Conservation (phyloP, 1,140 invertebrate species). For the Trigoniulus corallinus region DNA sequence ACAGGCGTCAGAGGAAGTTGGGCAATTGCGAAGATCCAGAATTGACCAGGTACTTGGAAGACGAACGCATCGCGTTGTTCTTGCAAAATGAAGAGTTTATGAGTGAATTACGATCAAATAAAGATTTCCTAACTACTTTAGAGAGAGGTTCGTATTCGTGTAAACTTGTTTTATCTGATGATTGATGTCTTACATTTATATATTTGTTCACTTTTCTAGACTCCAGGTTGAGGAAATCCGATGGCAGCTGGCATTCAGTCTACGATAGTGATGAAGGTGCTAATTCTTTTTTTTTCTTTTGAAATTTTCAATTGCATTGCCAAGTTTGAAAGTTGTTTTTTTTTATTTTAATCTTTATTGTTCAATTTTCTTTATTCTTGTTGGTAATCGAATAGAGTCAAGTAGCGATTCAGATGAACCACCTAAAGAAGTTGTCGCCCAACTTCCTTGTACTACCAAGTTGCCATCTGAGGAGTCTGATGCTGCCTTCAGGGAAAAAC, state of each 20-base stretch:
- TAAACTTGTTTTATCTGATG: not conserved
- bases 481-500: slow-evolving; percentile 58
- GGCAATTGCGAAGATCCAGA: slow-evolving; percentile 28
- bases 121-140: slow-evolving; percentile 72
- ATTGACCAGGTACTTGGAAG: slow-evolving; percentile 42
- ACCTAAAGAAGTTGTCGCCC: slow-evolving; percentile 19
- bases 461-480: slow-evolving; percentile 43
- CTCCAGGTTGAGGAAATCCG: too few relatives aligned
- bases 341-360: too few relatives aligned
- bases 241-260: not conserved
- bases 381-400: too few relatives aligned
- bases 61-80: slow-evolving; percentile 70
- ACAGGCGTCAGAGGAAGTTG: slow-evolving; percentile 21
- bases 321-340: too few relatives aligned
- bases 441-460: slow-evolving; percentile 27
- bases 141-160: slow-evolving; percentile 34
- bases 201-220: too few relatives aligned
- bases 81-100: slow-evolving; percentile 87
- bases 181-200: too few relatives aligned
- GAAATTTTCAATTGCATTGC: too few relatives aligned
- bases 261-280: not conserved
- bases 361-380: too few relatives aligned
- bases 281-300: not conserved
- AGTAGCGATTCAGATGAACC: slow-evolving; percentile 21
- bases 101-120: slow-evolving; percentile 67